Conservation (phyloP, 2,113 vertebrate genomes). For the Isichthys henryi region DNA sequence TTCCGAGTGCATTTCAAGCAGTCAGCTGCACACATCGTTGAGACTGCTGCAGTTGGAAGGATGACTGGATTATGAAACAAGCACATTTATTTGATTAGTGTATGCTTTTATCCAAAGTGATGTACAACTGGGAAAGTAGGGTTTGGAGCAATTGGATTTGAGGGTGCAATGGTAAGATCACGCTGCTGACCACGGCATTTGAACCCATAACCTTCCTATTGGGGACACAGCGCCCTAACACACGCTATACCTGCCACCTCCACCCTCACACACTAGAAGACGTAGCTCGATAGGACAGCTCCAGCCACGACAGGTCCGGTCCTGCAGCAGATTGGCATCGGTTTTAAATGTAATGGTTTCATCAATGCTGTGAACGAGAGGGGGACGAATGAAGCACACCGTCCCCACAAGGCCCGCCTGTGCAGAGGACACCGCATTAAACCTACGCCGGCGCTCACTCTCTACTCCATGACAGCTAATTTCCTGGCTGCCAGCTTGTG, state of each 20-base stretch:
- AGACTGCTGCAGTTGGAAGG: background rate
- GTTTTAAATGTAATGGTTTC: conserved; percentile 39
- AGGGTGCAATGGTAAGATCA: background rate
- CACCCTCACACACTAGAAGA: conserved; percentile 8
- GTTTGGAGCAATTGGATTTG: background rate
- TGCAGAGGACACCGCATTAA: conserved; percentile 18
- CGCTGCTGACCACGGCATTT: background rate
- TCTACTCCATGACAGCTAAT: background rate
- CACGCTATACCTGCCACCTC: background rate
- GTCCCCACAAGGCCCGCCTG: conserved; percentile 28
- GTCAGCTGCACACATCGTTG: background rate
- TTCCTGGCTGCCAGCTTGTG: conserved; percentile 2
- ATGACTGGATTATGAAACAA: conserved; percentile 17
- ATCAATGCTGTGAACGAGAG: conserved; percentile 32
- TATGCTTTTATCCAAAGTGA: background rate
- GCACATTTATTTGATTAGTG: background rate
- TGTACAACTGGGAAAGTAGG: background rate
- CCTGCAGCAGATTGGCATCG: conserved; percentile 32
- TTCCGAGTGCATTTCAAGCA: background rate
- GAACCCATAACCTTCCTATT: background rate
- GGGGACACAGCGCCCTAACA: background rate
- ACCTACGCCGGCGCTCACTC: background rate
- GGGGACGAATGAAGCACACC: conserved; percentile 25
- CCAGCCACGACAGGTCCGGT: conserved; percentile 19
- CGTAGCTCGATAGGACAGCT: conserved; percentile 31